Evolutionary conservation across 2,888 invertebrate species (phyloP).

Genomic region (Trachelus iudaicus): DNA sequence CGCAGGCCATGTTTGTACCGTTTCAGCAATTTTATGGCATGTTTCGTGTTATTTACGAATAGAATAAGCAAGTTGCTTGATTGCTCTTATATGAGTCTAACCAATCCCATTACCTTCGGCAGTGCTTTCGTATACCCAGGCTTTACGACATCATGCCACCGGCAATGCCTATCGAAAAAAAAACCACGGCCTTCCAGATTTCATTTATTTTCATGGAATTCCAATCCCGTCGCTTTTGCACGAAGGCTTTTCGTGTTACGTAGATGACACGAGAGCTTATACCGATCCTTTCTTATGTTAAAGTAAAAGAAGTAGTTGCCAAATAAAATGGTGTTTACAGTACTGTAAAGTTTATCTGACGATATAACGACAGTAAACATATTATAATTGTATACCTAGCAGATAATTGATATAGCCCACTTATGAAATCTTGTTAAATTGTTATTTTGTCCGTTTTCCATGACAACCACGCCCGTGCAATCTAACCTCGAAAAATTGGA

Average conservation of each 20-base stretch:
- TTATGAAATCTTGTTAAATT: not conserved
- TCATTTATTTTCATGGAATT: not conserved
- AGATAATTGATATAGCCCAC: not conserved
- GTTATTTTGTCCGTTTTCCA: not conserved
- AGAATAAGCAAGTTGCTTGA: conserved; percentile 23
- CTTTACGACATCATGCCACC: conserved; percentile 10
- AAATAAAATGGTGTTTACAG: not conserved
- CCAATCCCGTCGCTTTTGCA: not conserved
- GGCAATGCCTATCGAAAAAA: not conserved
- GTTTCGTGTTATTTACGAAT: conserved; percentile 38
- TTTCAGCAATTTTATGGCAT: conserved; percentile 47
- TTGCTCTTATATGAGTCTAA: conserved; percentile 22
- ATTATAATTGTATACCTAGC: not conserved
- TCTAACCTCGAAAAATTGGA: not conserved
- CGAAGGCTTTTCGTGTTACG: not conserved
- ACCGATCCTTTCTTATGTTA: not conserved
- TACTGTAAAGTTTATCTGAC: not conserved
- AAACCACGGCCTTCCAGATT: not conserved
- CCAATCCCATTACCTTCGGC: conserved; percentile 7
- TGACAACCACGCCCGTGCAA: not conserved
- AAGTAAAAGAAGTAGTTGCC: not conserved
- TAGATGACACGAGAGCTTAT: not conserved
- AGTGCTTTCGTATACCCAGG: conserved; percentile 16
- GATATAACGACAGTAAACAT: not conserved
- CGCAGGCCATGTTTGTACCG: conserved; percentile 21